Evolutionary conservation across 2,888 invertebrate genomes (phyloP), one percentile per base, ranked within the genome.

Genomic region (Stenodera caucasica): DNA sequence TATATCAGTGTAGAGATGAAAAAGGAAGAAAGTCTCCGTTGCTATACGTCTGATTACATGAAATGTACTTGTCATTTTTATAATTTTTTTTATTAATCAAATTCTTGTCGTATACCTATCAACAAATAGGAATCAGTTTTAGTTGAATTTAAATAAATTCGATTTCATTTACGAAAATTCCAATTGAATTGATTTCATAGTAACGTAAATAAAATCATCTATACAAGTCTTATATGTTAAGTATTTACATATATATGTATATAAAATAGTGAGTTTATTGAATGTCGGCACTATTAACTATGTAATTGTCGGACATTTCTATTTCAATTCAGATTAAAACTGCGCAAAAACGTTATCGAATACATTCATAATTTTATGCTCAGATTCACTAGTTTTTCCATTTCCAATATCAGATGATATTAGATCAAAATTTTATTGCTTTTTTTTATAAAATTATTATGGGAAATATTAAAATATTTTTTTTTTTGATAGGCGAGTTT

Each of bases 401-500:
- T 5, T 35, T 35, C 6, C 14, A 35, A 35, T 35, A 35, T 32
- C 8, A 35, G 4, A 35, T 14, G 2, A 4, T 26, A 26, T 26
- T 26, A 5, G 26, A 26, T 4, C 26, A 26, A 26, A 26, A 26
- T 26, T 26, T 26, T 26, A 26, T 26, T 4, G 26, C 5, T 26
- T 5, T 26, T 26, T 26, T 5, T 26, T 26, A 5, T 26, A 26
- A 2, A 26, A 26, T 5, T 26, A 5, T 4, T 26, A 26, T 26
- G 26, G 26, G 5, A 26, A 26, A 26, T 26, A 26, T 26, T 26
- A 5, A 26, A 26, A 26, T 26, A 26, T 26, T 26, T 26, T 21
- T 40, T 45, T 68, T 71, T 68, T 68, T 70, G 70, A 70, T 66
- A 66, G 65, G 67, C 66, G 12, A 70, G 75, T 75, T 75, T 75